Base-by-base conservation (phyloP, 2,888 invertebrate species). In the Noctua janthina region DNA sequence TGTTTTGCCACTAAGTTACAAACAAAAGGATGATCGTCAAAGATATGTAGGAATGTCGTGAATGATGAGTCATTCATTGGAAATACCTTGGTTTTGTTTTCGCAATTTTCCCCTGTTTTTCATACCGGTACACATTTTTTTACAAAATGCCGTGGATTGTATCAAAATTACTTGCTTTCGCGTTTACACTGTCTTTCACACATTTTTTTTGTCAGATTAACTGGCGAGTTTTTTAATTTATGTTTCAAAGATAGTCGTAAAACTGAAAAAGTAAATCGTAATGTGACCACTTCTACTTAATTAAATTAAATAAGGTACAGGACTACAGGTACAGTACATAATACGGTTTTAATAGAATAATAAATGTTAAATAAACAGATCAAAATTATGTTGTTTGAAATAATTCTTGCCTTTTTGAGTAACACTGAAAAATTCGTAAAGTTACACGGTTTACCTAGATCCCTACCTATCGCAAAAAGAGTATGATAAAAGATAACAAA, bases 401-500 rank as follows among this genome's bases (percentile, higher is more conserved):
- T 51, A 51, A 62, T 54, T 51, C 8, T 43, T 43, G 29, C 7
- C 6, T 29, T 29, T 67, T 64, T 20, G 2, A n/a, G 3, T 10
- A 7, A 23, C 1, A n/a, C 17, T 23, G 1, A 64, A 68, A 74
- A 56, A 51, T 15, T 29, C 3, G 39, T 17, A 15, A 46, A 39
- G 29, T 17, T 39, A 46, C 62, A 62, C 17, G 20, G 35, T 46
- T 39, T 20, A 39, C 54, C 23, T 76, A 46, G 46, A 35, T 29
- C 7, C 62, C 20, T n/a, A 23, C 46, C 1, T 77, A 66, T 79
- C 51, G 68, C 59, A 29, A 17, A 68, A 51, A 72, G 1, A 66
- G 29, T 23, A 5, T n/a, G 56, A 70, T 81, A 76, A 82, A 56
- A 76, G 81, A 82, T 82, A 70, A 82, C 29, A 54, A 39, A 76